Evolutionary conservation across 2,113 vertebrate genomes (phyloP).

Genomic region (Crotalus horridus): DNA sequence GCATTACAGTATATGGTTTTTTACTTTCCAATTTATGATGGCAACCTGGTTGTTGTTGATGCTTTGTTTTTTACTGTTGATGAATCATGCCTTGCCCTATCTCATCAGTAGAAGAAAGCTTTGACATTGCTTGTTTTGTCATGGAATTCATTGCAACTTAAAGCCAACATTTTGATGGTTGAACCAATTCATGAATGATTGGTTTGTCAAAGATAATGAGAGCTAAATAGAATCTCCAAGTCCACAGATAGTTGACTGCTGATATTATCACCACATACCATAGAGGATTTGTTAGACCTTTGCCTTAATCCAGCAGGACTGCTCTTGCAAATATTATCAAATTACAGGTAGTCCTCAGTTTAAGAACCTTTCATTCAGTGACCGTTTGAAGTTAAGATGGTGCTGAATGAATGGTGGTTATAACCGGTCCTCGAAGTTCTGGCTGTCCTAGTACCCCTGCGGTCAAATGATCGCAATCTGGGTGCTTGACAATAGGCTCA

Average conservation of each 20-base stretch:
- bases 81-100: fast-evolving
- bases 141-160: neutral
- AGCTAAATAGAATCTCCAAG: neutral
- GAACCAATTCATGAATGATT: neutral
- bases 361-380: too few species aligned
- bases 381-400: too few species aligned
- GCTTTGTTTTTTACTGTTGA: neutral
- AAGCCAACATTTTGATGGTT: neutral
- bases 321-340: neutral
- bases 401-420: too few species aligned
- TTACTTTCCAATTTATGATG: neutral
- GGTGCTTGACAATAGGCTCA: too few species aligned
- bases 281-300: neutral
- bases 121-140: neutral
- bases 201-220: neutral
- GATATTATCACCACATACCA: neutral
- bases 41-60: neutral
- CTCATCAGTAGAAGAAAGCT: neutral
- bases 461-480: too few species aligned
- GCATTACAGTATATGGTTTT: neutral
- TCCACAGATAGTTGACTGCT: neutral
- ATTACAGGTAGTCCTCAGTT: too few species aligned
- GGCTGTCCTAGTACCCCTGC: too few species aligned
- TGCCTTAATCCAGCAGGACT: neutral
- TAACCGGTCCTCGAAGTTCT: too few species aligned